phyloP scores from a whole-genome alignment of 2,113 vertebrate genomes.

The Perca flavescens region DNA sequence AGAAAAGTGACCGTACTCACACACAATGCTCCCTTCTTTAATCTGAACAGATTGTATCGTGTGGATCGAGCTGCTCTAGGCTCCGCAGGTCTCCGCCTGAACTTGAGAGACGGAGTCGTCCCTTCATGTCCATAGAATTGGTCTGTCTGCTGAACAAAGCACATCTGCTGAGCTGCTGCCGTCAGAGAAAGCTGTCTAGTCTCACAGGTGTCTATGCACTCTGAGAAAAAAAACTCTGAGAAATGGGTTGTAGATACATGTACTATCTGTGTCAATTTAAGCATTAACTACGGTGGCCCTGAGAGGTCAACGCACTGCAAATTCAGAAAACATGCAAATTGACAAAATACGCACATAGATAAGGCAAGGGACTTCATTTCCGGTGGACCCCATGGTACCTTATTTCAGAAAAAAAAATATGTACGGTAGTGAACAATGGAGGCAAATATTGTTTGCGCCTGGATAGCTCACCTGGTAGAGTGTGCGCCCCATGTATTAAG shows the following conservation, averaged over 20 bases:
- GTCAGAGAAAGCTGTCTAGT: neutral
- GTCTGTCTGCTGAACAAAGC: constrained; percentile 26
- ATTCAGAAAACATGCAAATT: neutral
- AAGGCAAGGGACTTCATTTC: too few relatives aligned
- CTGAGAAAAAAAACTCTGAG: neutral
- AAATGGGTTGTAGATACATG: neutral
- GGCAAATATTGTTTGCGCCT: too few relatives aligned
- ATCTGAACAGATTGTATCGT: constrained; percentile 10
- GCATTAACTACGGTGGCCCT: neutral
- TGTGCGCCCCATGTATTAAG: too few relatives aligned
- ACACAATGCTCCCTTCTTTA: neutral
- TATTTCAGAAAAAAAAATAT: too few relatives aligned
- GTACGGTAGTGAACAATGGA: too few relatives aligned
- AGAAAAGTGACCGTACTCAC: neutral
- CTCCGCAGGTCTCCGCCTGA: neutral
- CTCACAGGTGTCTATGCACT: neutral
- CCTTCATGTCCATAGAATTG: neutral
- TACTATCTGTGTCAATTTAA: neutral
- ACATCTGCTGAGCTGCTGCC: constrained; percentile 5
- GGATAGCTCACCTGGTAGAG: too few relatives aligned
- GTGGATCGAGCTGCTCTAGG: neutral
- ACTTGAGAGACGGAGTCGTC: neutral
- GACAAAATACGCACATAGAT: too few relatives aligned
- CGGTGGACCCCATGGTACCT: too few relatives aligned
- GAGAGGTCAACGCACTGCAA: neutral